Evolutionary conservation across 2,797 vertebrate species (phyloP).

Genomic region (Trichosurus vulpecula): DNA sequence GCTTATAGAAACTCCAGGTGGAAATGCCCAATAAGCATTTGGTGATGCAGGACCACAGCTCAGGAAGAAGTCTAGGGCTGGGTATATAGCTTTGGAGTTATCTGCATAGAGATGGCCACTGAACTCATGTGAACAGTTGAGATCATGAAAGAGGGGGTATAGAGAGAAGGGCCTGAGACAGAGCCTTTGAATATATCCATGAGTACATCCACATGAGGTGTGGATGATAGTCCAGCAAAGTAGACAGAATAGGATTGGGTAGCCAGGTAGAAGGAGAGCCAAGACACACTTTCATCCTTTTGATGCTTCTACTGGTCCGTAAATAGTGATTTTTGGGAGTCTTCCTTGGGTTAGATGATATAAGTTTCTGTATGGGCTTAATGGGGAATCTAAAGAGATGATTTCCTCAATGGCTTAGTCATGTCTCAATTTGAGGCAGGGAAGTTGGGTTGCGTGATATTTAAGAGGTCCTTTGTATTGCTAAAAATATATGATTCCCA

Average conservation of each 20-base stretch:
- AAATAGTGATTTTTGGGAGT: neutral
- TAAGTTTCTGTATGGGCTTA: neutral
- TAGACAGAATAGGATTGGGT: neutral
- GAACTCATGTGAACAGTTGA: neutral
- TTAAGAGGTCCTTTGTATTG: neutral
- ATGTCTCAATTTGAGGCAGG: neutral
- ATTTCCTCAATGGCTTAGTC: neutral
- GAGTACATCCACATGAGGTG: neutral
- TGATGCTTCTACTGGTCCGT: neutral
- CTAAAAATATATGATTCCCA: conserved; percentile 31
- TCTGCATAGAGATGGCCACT: neutral
- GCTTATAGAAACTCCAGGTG: neutral
- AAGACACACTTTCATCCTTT: neutral
- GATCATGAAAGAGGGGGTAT: neutral
- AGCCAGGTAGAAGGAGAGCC: neutral
- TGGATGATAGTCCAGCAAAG: neutral
- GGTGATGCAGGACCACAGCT: neutral
- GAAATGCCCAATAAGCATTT: neutral
- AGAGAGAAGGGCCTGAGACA: neutral
- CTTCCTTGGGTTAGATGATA: neutral
- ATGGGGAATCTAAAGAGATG: neutral
- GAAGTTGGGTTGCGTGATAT: neutral
- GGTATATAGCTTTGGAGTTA: neutral
- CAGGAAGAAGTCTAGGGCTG: neutral
- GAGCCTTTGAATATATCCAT: neutral